Conservation (phyloP, 2,113 vertebrate species). For the Nothocercus nigrocapillus region DNA sequence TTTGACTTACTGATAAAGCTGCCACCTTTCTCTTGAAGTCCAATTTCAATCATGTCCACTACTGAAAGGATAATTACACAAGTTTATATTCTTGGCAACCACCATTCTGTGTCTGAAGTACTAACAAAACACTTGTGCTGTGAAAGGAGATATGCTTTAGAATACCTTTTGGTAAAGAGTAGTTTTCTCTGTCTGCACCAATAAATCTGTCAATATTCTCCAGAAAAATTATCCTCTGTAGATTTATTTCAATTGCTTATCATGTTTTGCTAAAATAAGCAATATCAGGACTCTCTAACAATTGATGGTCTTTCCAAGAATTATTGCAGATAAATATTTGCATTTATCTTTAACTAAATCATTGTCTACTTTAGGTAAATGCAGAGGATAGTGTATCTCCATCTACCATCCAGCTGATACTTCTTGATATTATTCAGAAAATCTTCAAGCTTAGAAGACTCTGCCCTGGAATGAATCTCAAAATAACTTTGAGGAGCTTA, state of each 20-base stretch:
- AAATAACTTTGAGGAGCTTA: background rate
- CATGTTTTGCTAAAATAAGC: background rate
- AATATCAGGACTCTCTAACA: background rate
- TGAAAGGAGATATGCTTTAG: background rate
- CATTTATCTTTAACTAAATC: conserved; percentile 14
- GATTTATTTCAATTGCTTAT: background rate
- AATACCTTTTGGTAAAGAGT: background rate
- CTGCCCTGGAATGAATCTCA: background rate
- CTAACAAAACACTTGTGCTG: background rate
- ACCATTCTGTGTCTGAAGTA: background rate
- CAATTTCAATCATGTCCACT: background rate
- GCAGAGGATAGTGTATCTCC: background rate
- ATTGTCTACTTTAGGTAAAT: background rate
- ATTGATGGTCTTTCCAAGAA: background rate
- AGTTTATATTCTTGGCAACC: background rate
- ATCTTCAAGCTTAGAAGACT: background rate
- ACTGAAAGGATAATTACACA: background rate
- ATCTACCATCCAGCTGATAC: background rate
- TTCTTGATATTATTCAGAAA: background rate
- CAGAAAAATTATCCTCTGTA: background rate
- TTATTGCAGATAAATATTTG: background rate
- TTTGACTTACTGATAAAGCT: background rate
- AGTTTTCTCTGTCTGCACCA: background rate
- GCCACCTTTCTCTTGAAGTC: background rate
- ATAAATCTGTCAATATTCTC: background rate